A percentile compares a stretch with the other conserved stretches of the same genome.
Conservation (phyloP, 2,797 vertebrate genomes). For the Chaunax sp. region DNA sequence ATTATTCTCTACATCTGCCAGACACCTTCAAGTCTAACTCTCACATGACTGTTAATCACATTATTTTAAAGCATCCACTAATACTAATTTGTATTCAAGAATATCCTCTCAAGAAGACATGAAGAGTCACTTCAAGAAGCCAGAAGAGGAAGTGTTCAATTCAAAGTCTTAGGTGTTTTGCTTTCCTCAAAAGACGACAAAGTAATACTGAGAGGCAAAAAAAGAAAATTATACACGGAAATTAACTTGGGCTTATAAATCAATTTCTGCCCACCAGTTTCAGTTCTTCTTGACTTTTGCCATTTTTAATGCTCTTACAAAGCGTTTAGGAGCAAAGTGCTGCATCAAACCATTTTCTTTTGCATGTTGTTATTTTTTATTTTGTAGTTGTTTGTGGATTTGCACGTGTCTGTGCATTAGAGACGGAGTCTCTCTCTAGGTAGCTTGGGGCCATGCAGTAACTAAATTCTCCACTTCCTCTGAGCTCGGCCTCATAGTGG, state of each 20-base stretch:
- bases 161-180: no score
- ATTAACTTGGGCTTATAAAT: neutral
- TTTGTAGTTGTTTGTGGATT: neutral
- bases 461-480: constrained; percentile 62
- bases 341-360: neutral
- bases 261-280: no score
- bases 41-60: neutral
- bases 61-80: no score
- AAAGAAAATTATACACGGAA: neutral
- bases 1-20: no score
- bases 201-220: neutral
- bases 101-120: no score
- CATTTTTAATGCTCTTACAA: neutral
- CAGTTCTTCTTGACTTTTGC: no score
- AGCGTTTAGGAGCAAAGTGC: neutral
- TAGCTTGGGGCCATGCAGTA: constrained; percentile 36
- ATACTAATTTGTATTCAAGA: no score
- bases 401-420: neutral
- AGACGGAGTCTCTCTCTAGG: constrained; percentile 16
- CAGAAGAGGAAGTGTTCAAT: no score
- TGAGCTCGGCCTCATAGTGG: constrained; percentile 39
- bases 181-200: no score
- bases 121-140: no score
- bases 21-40: no score
- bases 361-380: neutral